A percentile compares a stretch with the other conserved stretches of the same genome.
Evolutionary conservation across 2,113 vertebrate species (phyloP).

Genomic region (Charadrius vociferus): DNA sequence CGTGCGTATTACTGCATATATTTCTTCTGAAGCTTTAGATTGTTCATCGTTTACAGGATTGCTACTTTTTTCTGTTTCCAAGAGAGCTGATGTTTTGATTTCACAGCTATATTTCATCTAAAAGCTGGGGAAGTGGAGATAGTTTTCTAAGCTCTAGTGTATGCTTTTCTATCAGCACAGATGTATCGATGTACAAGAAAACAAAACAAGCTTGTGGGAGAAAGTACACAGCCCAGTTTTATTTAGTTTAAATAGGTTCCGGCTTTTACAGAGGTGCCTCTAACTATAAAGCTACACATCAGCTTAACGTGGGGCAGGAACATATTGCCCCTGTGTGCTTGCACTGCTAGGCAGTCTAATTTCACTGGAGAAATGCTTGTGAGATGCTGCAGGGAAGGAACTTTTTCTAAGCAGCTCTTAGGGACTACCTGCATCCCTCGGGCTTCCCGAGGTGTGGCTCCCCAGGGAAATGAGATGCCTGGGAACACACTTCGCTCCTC

Average conservation of each 20-base stretch:
- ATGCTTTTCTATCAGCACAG: not conserved
- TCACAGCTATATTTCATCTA: constrained; percentile 38
- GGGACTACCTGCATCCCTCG: not conserved
- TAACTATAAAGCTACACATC: not conserved
- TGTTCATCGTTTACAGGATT: constrained; percentile 24
- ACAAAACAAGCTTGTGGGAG: not conserved
- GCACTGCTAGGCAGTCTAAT: not conserved
- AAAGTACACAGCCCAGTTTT: not conserved
- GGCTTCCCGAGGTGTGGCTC: not conserved
- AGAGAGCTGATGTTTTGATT: constrained; percentile 23
- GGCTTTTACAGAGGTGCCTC: not conserved
- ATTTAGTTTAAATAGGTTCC: not conserved
- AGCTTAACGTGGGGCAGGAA: not conserved
- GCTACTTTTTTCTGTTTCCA: constrained; percentile 19
- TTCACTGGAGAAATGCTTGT: not conserved
- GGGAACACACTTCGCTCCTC: not conserved
- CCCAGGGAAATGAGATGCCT: not conserved
- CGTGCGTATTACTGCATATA: constrained; percentile 21
- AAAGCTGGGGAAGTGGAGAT: constrained; percentile 41
- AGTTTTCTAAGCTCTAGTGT: not conserved
- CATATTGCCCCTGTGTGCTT: not conserved
- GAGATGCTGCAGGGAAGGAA: not conserved
- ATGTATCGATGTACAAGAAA: not conserved
- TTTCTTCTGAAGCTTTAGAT: constrained; percentile 33
- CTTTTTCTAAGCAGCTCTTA: not conserved